Evolutionary conservation across 2,888 invertebrate genomes (phyloP).

Genomic region (Chaetoderma sp.): DNA sequence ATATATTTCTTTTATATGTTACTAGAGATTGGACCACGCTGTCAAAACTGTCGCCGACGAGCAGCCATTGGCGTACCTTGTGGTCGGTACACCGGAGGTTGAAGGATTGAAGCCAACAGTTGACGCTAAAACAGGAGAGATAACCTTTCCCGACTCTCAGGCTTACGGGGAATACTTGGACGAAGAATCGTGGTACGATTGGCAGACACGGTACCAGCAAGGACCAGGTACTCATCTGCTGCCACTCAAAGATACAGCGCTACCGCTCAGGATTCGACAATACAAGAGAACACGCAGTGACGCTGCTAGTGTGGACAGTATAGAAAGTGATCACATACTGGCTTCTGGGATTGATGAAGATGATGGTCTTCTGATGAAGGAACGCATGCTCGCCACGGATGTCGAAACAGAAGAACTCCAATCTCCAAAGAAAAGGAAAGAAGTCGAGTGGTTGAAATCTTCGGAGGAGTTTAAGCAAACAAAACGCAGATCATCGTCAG

Average conservation of each 20-base stretch:
- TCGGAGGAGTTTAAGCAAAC: constrained; percentile 20
- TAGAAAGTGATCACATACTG: background rate
- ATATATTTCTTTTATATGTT: too few species aligned
- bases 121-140: constrained; percentile 47
- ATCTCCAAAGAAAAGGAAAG: constrained; percentile 20
- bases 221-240: constrained; percentile 97
- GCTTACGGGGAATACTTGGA: constrained; percentile 62
- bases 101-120: constrained; percentile 40
- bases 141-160: constrained; percentile 51
- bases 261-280: constrained; percentile 77
- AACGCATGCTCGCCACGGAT: background rate
- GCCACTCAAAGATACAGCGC: constrained; percentile 91
- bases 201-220: constrained; percentile 84
- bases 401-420: background rate
- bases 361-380: constrained; percentile 8
- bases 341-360: too few species aligned
- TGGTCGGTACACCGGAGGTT: constrained; percentile 31
- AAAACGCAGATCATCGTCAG: constrained; percentile 1
- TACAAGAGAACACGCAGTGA: constrained; percentile 31
- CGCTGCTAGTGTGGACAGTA: too few species aligned
- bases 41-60: constrained; percentile 50
- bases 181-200: constrained; percentile 68
- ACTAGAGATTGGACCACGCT: constrained; percentile 44
- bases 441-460: constrained; percentile 37
- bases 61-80: constrained; percentile 46